phyloP scores from a whole-genome alignment of 1,140 invertebrate genomes.

The Leptinotarsa undecemlineata region DNA sequence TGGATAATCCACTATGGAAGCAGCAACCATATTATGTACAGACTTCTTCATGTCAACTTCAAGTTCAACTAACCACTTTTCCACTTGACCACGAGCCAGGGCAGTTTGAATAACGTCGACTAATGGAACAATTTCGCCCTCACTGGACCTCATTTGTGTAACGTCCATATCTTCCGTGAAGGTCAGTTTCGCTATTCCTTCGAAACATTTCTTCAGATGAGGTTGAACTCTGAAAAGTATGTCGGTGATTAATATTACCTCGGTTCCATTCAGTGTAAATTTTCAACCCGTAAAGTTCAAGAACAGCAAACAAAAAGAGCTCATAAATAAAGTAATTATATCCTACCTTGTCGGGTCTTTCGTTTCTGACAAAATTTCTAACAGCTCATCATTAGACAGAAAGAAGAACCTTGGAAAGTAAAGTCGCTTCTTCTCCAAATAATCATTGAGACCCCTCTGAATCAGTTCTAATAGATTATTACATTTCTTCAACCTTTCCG shows the following conservation, averaged over 20 bases:
- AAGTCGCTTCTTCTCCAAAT: slow-evolving; percentile 93
- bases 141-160: slow-evolving; percentile 86
- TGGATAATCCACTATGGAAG: slow-evolving; percentile 70
- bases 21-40: slow-evolving; percentile 70
- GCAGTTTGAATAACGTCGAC: slow-evolving; percentile 83
- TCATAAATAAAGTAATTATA: no score
- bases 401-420: slow-evolving; percentile 97
- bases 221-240: slow-evolving; percentile 80
- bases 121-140: slow-evolving; percentile 81
- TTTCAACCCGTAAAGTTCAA: no score
- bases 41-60: slow-evolving; percentile 91
- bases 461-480: slow-evolving; percentile 86
- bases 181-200: slow-evolving; percentile 83
- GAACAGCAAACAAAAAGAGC: no score
- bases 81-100: slow-evolving; percentile 90
- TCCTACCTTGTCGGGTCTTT: slow-evolving; percentile 90
- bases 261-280: no score
- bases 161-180: slow-evolving; percentile 89
- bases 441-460: slow-evolving; percentile 90
- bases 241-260: not conserved
- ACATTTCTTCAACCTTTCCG: slow-evolving; percentile 87
- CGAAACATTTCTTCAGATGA: slow-evolving; percentile 97
- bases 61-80: slow-evolving; percentile 94
- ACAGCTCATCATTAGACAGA: slow-evolving; percentile 92
- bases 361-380: slow-evolving; percentile 95